These are phyloP conservation scores for Drosophila pallidifrons DNA, from an alignment of 1,140 invertebrate species.

Conservation along the genomic window DNA sequence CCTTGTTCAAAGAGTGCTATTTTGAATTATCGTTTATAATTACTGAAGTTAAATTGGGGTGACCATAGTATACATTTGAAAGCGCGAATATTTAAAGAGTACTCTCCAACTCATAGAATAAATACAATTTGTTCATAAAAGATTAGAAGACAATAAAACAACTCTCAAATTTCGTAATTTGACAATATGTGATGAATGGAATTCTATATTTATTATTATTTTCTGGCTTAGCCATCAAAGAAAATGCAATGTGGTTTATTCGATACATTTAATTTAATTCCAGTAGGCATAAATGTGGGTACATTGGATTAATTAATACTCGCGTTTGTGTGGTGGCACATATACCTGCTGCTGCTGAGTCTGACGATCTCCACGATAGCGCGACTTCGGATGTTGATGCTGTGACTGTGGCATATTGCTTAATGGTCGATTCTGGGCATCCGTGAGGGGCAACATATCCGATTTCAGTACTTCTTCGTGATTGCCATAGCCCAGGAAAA, in stretches of 20 bases:
- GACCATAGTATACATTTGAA: no score
- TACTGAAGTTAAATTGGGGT: no score
- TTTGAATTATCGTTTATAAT: no score
- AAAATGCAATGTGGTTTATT: constrained; percentile 44
- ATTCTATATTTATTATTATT: no score
- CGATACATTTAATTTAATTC: constrained; percentile 68
- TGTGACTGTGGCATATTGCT: constrained; percentile 53
- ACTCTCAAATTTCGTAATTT: no score
- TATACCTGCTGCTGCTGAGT: constrained; percentile 79
- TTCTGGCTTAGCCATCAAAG: not conserved
- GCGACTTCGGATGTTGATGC: constrained; percentile 40
- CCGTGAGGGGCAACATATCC: constrained; percentile 90
- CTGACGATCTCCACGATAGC: constrained; percentile 79
- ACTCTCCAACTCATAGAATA: no score
- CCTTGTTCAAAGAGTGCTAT: no score
- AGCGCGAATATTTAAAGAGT: no score
- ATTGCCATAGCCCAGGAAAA: constrained; percentile 95
- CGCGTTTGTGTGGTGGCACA: constrained; percentile 84
- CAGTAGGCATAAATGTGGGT: constrained; percentile 40
- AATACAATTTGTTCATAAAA: no score
- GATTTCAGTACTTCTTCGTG: constrained; percentile 93
- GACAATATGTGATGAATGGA: no score
- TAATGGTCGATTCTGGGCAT: constrained; percentile 76
- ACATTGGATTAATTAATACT: constrained; percentile 50
- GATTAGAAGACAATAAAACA: no score